Conservation (phyloP, 2,797 vertebrate genomes). For the Macroramphosus scolopax region DNA sequence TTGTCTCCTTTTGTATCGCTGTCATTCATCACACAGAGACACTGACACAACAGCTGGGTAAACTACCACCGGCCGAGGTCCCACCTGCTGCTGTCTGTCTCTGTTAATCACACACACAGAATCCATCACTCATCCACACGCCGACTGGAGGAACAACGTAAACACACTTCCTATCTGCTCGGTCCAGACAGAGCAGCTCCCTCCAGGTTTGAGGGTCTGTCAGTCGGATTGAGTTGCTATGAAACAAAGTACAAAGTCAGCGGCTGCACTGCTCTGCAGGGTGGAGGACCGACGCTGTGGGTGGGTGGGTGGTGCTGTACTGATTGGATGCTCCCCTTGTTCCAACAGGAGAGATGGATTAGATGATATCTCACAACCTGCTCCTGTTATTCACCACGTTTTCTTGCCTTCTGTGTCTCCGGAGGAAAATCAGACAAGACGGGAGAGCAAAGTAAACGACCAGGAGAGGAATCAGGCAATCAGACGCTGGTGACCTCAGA, state of each 20-base stretch:
- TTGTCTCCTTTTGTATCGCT: constrained; percentile 28
- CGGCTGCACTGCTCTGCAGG: constrained; percentile 14
- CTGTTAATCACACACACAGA: constrained; percentile 5
- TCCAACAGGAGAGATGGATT: constrained; percentile 6
- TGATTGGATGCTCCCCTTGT: not conserved
- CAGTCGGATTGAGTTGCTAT: constrained; percentile 36
- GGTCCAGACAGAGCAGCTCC: constrained; percentile 26
- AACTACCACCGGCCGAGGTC: constrained; percentile 25
- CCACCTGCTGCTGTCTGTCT: constrained; percentile 10
- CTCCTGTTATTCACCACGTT: constrained; percentile 43
- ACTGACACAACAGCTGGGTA: constrained; percentile 51
- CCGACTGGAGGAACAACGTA: constrained; percentile 21
- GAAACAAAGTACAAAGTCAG: constrained; percentile 26
- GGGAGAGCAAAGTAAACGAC: constrained; percentile 4
- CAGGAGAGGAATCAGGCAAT: not conserved
- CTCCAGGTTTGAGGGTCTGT: constrained; percentile 23
- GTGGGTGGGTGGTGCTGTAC: not conserved
- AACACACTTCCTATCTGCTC: constrained; percentile 18
- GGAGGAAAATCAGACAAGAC: constrained; percentile 3
- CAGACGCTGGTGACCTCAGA: no score
- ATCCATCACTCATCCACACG: constrained; percentile 26
- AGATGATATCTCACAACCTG: constrained; percentile 46
- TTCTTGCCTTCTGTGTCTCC: constrained; percentile 23
- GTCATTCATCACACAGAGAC: constrained; percentile 36
- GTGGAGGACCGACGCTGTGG: constrained; percentile 8